Evolutionary conservation across 1,140 invertebrate genomes (phyloP).

Genomic region (Drosophila ercepeae): DNA sequence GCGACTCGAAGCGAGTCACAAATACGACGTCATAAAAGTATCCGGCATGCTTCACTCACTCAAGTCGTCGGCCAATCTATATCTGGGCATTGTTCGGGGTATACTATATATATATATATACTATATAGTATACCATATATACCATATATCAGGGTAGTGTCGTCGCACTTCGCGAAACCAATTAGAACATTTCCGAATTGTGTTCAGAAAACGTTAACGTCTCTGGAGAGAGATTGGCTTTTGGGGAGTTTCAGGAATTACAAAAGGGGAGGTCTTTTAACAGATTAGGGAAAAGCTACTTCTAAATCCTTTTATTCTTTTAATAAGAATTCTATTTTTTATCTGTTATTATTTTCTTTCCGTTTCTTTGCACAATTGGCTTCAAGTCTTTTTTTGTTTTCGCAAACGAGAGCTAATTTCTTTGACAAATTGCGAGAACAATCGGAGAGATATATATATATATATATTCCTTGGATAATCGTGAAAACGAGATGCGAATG

Average conservation of each 20-base stretch:
- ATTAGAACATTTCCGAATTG: slow-evolving; percentile 50
- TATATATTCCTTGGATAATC: slow-evolving; percentile 2
- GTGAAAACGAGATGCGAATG: slow-evolving; percentile 22
- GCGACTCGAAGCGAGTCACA: neutral
- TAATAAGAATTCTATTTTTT: too few species aligned
- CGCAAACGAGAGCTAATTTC: slow-evolving; percentile 41
- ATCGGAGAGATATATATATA: neutral
- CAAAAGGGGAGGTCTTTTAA: slow-evolving; percentile 8
- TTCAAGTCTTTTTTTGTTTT: slow-evolving; percentile 11
- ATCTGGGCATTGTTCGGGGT: slow-evolving; percentile 24
- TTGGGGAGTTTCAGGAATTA: neutral
- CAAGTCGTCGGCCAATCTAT: slow-evolving; percentile 29
- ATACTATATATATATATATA: neutral
- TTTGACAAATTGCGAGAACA: slow-evolving; percentile 44
- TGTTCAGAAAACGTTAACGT: slow-evolving; percentile 37
- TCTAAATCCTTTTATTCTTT: too few species aligned
- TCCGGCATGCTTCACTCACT: slow-evolving; percentile 42
- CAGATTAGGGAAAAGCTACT: neutral
- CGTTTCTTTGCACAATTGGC: slow-evolving; percentile 14
- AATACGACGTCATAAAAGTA: slow-evolving; percentile 39
- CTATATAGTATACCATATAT: neutral
- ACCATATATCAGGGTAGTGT: slow-evolving; percentile 19
- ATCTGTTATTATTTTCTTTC: neutral
- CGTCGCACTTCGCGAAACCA: slow-evolving; percentile 43
- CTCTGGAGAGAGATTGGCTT: slow-evolving; percentile 8